These are phyloP conservation scores for Rostratula benghalensis DNA, from an alignment of 2,113 vertebrate species.

Conservation along the genomic window DNA sequence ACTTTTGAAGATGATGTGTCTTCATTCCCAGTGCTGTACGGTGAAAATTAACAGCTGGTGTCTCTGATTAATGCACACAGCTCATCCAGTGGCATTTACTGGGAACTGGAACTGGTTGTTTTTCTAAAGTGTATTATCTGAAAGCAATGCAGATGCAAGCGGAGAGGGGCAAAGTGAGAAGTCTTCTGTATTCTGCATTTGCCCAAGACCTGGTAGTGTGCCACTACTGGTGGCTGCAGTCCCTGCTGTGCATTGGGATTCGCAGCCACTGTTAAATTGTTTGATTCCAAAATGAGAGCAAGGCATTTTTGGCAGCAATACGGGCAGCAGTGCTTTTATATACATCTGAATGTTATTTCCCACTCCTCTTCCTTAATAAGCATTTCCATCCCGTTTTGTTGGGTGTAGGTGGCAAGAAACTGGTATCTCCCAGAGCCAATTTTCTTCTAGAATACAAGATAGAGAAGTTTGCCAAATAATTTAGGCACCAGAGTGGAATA, in stretches of 20 bases:
- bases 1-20: neutral
- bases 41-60: slow-evolving; percentile 15
- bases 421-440: neutral
- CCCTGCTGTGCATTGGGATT: neutral
- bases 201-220: neutral
- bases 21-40: neutral
- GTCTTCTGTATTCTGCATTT: neutral
- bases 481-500: neutral
- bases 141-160: neutral
- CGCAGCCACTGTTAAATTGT: neutral
- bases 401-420: neutral
- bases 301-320: neutral
- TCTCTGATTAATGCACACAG: neutral
- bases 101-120: neutral
- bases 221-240: neutral
- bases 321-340: neutral
- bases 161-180: neutral
- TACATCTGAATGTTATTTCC: slow-evolving; percentile 4
- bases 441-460: neutral
- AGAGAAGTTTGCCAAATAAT: slow-evolving; percentile 3
- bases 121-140: neutral
- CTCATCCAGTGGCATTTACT: neutral
- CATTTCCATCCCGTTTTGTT: neutral
- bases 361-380: neutral
- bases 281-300: neutral